Evolutionary conservation across 1,140 invertebrate genomes (phyloP), one percentile per base, ranked within the genome.

Genomic region (Zaprionus vittiger): DNA sequence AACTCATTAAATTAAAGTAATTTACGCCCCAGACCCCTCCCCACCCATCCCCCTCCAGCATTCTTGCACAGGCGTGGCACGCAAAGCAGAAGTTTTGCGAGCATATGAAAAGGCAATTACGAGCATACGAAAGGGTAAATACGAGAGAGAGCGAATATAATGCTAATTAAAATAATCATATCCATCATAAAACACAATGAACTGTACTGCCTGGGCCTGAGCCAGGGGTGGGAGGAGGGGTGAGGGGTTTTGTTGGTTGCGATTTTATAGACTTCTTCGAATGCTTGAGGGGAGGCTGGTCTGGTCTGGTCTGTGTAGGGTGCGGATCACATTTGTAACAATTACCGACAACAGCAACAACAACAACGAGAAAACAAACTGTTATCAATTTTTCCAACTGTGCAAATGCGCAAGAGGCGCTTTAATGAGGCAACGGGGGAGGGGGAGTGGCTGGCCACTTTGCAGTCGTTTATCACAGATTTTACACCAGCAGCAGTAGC

Each of bases 151-250:
- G 85, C 69, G 84, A 90, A 90, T 85, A 90, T 85, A 90, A 90
- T 90, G 85, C 85, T 90, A 90, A 90, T 90, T 90, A 90, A 90
- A 90, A 90, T 90, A 90, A 90, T 90, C 85, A 90, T 90, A 90
- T 90, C 81, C 86, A 90, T 90, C 85, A 89, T 89, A 85, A 89
- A 89, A 63, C 64, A 59, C 57, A 61, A 56, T 55, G 63, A 11
- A 5, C 1, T 24, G 1, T 22, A 20, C 7, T 49, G 20, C 47
- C 47, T 49, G 17, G 1, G 7, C 17, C 44, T 49, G 17, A 7
- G 17, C 44, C 38, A 28, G 24, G 26, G 20, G 41, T n/a, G 2
- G 7, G 41, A n/a, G 37, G 2, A 17, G 41, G 41, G 37, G 37
- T 38, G 14, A 1, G 37, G 4, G 12, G 12, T 31, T 12, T 3